Percentiles rank a stretch among this genome's conserved stretches.
phyloP scores from a whole-genome alignment of 2,113 vertebrate species.

The Tyrannus savana region DNA sequence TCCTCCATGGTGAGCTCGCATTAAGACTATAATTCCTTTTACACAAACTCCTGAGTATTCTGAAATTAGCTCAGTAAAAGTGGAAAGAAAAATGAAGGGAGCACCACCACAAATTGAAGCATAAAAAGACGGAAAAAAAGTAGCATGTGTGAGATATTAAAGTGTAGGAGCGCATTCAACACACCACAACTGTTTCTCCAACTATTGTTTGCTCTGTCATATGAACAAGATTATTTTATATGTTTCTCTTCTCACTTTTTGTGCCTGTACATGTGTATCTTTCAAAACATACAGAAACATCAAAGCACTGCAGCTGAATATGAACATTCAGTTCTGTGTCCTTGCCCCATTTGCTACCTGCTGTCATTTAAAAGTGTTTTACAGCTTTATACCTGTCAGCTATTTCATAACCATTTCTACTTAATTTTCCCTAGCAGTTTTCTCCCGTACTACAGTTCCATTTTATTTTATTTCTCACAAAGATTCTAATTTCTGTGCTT shows the following conservation, averaged over 20 bases:
- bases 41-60: not conserved
- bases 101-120: not conserved
- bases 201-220: not conserved
- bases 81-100: not conserved
- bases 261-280: not conserved
- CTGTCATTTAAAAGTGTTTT: not conserved
- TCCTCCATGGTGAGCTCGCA: not conserved
- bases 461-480: not conserved
- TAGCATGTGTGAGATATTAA: not conserved
- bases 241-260: not conserved
- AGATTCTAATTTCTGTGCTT: not conserved
- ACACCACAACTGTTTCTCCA: not conserved
- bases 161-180: not conserved
- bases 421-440: not conserved
- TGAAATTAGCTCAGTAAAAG: not conserved
- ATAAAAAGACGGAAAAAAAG: not conserved
- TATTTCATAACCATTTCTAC: not conserved
- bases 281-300: not conserved
- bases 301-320: not conserved
- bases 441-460: not conserved
- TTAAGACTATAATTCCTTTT: not conserved
- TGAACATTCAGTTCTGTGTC: not conserved
- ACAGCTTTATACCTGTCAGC: not conserved
- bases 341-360: not conserved
- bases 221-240: not conserved